Base-by-base conservation (phyloP, 2,113 vertebrate genomes). In the Hemichromis elongatus region DNA sequence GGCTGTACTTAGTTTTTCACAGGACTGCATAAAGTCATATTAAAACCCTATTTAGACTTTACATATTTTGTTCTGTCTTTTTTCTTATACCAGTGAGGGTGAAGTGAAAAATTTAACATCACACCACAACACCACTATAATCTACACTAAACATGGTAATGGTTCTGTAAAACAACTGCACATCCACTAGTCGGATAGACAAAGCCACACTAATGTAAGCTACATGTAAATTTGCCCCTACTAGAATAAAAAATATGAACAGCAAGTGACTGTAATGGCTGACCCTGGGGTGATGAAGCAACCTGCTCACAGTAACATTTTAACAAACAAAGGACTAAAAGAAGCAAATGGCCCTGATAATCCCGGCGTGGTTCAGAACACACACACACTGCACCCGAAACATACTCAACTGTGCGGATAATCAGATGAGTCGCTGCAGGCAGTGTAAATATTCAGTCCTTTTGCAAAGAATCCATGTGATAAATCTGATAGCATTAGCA, bases 301-400 rank as follows among this genome's bases (percentile, higher is more conserved):
- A 77, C 63, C 55, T 57, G 70, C 37, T 88, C 78, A 80, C 86
- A 19, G 59, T 37, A 84, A 66, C 47, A 42, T 83, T 87, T 83
- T 75, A 84, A 81, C 82, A 84, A 80, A 82, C 73, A 89, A 75
- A 87, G 24, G 63, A 70, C 85, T 79, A 77, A 33, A 89, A 84
- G 57, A 55, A 56, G 2, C 42, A 57, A 82, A 81, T 57, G 37
- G 87, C 80, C 90, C 30, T n/a, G 6, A n/a, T n/a, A n/a, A n/a
- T n/a, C n/a, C 28, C 18, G 7, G 55, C 77, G 9, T 4, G 84
- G 77, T 86, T 86, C 78, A 87, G 21, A 53, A 85, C 40, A 37
- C 53, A 52, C 56, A 61, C 56, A 61, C 28, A 30, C 13, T 33
- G 73, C 30, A 85, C 86, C 77, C 16, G 12, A 78, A 78, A 81